A percentile compares a stretch with the other conserved stretches of the same genome.
These are phyloP conservation scores for Teleogryllus oceanicus DNA, from an alignment of 2,888 invertebrate genomes.

Conservation along the genomic window DNA sequence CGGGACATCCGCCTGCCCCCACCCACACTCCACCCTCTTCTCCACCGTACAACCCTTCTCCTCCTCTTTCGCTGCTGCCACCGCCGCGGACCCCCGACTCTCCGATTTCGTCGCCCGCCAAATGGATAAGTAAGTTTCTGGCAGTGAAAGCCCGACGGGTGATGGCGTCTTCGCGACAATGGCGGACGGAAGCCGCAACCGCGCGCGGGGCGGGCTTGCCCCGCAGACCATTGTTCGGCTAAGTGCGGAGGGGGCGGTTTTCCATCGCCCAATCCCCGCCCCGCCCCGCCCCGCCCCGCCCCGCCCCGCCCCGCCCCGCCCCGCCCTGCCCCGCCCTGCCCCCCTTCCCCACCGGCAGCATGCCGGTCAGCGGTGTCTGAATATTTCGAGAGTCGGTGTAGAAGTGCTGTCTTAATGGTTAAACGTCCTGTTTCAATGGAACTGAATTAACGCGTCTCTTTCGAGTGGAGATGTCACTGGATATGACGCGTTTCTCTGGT, in stretches of 20 bases:
- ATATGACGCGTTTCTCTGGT: too few relatives aligned
- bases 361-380: too few relatives aligned
- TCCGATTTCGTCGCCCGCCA: not conserved
- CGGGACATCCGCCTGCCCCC: too few relatives aligned
- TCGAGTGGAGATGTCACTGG: too few relatives aligned
- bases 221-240: not conserved
- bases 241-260: not conserved
- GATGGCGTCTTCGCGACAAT: not conserved
- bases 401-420: too few relatives aligned
- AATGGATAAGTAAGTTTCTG: not conserved
- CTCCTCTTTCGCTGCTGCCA: too few relatives aligned
- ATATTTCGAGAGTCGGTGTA: too few relatives aligned
- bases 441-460: too few relatives aligned
- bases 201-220: not conserved
- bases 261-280: not conserved
- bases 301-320: not conserved
- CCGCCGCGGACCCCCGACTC: not conserved
- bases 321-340: too few relatives aligned
- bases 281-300: not conserved
- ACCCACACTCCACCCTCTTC: too few relatives aligned
- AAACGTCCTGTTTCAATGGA: too few relatives aligned
- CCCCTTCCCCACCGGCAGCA: not conserved
- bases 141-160: not conserved
- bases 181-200: slow-evolving; percentile 4
- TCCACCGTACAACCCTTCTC: too few relatives aligned